These are phyloP conservation scores for Adela reaumurella DNA, from an alignment of 2,888 invertebrate genomes.

Conservation along the genomic window DNA sequence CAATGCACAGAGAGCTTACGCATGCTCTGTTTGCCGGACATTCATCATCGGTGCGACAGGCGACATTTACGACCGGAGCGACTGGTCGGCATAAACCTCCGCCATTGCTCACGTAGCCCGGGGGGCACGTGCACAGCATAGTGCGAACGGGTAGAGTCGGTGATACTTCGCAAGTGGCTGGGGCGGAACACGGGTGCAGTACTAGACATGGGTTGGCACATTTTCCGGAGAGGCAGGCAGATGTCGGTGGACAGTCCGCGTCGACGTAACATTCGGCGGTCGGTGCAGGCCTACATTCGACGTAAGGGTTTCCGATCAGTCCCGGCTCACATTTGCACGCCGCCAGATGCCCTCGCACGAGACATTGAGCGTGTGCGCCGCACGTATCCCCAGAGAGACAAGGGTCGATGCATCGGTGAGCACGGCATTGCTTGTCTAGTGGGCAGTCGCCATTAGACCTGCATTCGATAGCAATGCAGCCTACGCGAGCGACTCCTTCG, in stretches of 20 bases:
- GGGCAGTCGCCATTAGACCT: slow-evolving; percentile 86
- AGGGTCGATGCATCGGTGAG: slow-evolving; percentile 81
- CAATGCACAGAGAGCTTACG: slow-evolving; percentile 71
- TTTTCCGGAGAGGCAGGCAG: slow-evolving; percentile 77
- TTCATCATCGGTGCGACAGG: slow-evolving; percentile 73
- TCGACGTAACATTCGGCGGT: slow-evolving; percentile 77
- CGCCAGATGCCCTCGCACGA: slow-evolving; percentile 75
- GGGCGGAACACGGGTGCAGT: slow-evolving; percentile 74
- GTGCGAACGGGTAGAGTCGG: slow-evolving; percentile 81
- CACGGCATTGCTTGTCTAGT: slow-evolving; percentile 77
- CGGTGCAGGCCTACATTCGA: slow-evolving; percentile 71
- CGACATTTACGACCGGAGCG: slow-evolving; percentile 57
- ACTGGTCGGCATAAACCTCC: slow-evolving; percentile 78
- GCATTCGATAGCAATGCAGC: slow-evolving; percentile 78
- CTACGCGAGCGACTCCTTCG: slow-evolving; percentile 71
- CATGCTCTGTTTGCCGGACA: slow-evolving; percentile 78
- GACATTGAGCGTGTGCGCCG: slow-evolving; percentile 73
- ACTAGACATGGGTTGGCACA: slow-evolving; percentile 81
- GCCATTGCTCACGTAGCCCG: slow-evolving; percentile 82
- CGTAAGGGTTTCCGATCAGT: slow-evolving; percentile 75
- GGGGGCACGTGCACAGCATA: slow-evolving; percentile 86
- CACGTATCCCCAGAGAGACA: slow-evolving; percentile 76
- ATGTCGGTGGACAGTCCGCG: slow-evolving; percentile 73
- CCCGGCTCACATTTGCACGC: slow-evolving; percentile 81
- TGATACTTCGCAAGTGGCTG: slow-evolving; percentile 77